These are phyloP conservation scores for Notospermus geniculatus DNA, from an alignment of 1,140 invertebrate genomes.

Conservation along the genomic window DNA sequence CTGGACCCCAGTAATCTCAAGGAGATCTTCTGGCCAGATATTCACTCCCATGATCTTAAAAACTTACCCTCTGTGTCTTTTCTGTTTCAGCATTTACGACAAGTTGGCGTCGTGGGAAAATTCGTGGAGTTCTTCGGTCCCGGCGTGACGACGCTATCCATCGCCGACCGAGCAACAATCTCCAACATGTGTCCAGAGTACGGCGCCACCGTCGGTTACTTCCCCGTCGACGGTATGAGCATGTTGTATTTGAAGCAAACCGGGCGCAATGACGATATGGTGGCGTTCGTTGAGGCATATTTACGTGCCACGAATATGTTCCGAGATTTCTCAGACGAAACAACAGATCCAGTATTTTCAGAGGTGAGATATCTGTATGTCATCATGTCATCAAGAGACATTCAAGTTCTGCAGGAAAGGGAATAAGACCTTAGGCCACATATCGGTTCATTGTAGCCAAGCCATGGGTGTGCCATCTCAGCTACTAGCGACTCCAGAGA, in stretches of 20 bases:
- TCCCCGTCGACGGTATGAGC: slow-evolving; percentile 87
- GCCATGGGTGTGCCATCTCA: too few species aligned
- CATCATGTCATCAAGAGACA: too few species aligned
- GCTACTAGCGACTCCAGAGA: too few species aligned
- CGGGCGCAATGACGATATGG: slow-evolving; percentile 72
- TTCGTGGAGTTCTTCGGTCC: slow-evolving; percentile 98
- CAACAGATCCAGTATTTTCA: slow-evolving; percentile 86
- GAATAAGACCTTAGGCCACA: too few species aligned
- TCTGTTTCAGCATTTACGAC: slow-evolving; percentile 74
- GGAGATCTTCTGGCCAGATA: too few species aligned
- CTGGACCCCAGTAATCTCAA: too few species aligned
- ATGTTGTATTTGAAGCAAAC: slow-evolving; percentile 85
- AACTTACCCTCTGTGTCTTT: too few species aligned
- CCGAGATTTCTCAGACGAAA: slow-evolving; percentile 75
- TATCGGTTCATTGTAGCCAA: too few species aligned
- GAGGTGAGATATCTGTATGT: slow-evolving; percentile 57
- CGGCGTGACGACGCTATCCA: slow-evolving; percentile 83
- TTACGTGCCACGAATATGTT: slow-evolving; percentile 78
- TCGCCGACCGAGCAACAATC: slow-evolving; percentile 80
- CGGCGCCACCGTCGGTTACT: slow-evolving; percentile 93
- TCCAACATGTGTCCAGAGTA: slow-evolving; percentile 95
- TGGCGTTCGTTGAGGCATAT: slow-evolving; percentile 83
- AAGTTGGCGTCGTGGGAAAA: slow-evolving; percentile 94
- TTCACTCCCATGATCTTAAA: too few species aligned
- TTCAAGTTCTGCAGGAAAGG: too few species aligned